These are phyloP conservation scores for Macquaria australasica DNA, from an alignment of 2,113 vertebrate species.

Conservation along the genomic window DNA sequence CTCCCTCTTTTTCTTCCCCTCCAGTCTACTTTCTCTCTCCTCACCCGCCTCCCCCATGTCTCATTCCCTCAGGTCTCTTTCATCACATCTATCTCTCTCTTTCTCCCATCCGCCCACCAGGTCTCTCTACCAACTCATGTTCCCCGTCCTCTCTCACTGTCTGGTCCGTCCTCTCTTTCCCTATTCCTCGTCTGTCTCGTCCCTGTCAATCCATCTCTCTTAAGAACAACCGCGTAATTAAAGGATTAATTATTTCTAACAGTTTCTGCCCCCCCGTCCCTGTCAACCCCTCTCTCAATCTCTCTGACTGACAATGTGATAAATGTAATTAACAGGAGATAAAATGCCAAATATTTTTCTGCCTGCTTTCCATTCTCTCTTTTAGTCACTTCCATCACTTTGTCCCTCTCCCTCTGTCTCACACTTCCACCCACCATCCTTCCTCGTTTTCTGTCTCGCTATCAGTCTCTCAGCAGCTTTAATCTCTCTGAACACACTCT, in stretches of 20 bases:
- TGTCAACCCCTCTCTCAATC: conserved; percentile 9
- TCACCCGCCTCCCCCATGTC: conserved; percentile 23
- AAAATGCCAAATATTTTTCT: conserved; percentile 29
- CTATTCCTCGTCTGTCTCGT: not conserved
- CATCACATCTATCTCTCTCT: conserved; percentile 33
- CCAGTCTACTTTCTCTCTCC: conserved; percentile 22
- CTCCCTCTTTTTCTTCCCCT: not conserved
- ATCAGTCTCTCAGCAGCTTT: conserved; percentile 37
- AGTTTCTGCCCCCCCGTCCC: conserved; percentile 2
- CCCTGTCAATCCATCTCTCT: conserved; percentile 43
- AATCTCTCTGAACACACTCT: conserved; percentile 38
- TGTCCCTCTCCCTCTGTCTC: conserved; percentile 66
- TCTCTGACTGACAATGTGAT: conserved; percentile 49
- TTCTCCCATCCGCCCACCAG: conserved; percentile 43
- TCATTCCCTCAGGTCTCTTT: conserved; percentile 51
- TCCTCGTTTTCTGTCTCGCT: conserved; percentile 7
- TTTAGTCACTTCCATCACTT: conserved; percentile 28
- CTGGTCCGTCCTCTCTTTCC: conserved; percentile 13
- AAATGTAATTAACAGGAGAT: conserved; percentile 52
- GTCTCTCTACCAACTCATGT: conserved; percentile 41
- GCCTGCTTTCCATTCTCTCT: conserved; percentile 27
- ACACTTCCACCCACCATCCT: conserved; percentile 71
- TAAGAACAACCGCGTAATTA: conserved; percentile 40
- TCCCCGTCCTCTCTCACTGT: conserved; percentile 23
- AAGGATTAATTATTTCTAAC: conserved; percentile 44